Evolutionary conservation across 2,797 vertebrate species (phyloP), one percentile per base, ranked within the genome.

Genomic region (Clamator glandarius): DNA sequence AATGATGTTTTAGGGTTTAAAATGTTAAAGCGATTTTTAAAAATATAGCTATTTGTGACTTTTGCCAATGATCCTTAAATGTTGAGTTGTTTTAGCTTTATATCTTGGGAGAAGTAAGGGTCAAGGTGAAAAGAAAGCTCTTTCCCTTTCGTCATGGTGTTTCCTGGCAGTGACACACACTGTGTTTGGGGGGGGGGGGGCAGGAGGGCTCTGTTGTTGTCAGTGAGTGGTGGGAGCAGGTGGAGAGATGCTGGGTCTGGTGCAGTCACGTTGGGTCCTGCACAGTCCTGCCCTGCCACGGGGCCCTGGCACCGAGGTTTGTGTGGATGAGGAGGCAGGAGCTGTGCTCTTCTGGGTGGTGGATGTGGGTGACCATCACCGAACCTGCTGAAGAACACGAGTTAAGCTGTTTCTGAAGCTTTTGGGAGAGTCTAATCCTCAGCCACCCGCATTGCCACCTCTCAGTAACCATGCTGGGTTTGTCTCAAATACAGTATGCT

Each of bases 11-110:
- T 90, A 55, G 35, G 50, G 69, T 81, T 95, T 94, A 85, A 93
- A 95, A 95, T 90, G 94, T 85, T 96, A 89, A 77, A 90, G 92
- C 87, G 85, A 89, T 95, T 95, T 92, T 72, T 8, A 0, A 72
- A 94, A 96, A 90, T 78, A 87, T 4, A 92, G 87, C 87, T 94
- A 81, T 96, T 96, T 93, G 82, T 93, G 94, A 83, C 89, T 96
- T 91, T 7, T 0, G 2, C 51, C 26, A 13, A 51, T 80, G 87
- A 94, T 92, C 91, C 87, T 85, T 89, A 89, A 92, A 92, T 6
- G 7, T 31, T 63, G 80, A 73, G 69, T 86, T 89, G 77, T 90
- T 95, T 70, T 84, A 87, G 68, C 76, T 67, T 33, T 61, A 0
- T 72, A 21, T 90, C 41, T 83, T 0, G 0, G n/a, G 48, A 79